Percentiles rank a stretch among this genome's conserved stretches.
These are phyloP conservation scores for Patella depressa DNA, from an alignment of 2,888 invertebrate genomes.

Conservation along the genomic window DNA sequence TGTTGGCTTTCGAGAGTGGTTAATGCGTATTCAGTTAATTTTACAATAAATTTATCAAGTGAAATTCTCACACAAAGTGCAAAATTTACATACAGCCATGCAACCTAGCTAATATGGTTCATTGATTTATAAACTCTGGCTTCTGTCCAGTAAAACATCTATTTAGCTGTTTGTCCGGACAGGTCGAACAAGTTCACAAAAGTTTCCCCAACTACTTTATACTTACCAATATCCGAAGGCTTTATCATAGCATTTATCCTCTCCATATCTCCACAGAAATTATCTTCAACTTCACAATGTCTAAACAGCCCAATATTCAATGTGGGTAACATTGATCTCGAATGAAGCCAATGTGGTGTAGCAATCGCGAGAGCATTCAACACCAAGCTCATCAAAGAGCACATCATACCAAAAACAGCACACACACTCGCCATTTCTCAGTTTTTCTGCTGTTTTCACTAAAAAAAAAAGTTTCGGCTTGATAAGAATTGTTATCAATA, in stretches of 20 bases:
- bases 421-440: slow-evolving; percentile 23
- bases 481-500: too few species aligned
- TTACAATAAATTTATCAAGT: too few species aligned
- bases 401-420: slow-evolving; percentile 25
- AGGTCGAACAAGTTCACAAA: too few species aligned
- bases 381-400: slow-evolving; percentile 14
- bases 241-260: slow-evolving; percentile 30
- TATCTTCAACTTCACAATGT: slow-evolving; percentile 34
- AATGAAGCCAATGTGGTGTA: slow-evolving; percentile 28
- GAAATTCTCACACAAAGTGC: too few species aligned
- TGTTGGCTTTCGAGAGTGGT: too few species aligned
- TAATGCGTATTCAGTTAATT: too few species aligned
- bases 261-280: slow-evolving; percentile 41
- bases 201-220: not conserved
- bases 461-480: too few species aligned
- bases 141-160: not conserved
- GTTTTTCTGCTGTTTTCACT: not conserved
- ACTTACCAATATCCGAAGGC: slow-evolving; percentile 37
- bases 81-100: too few species aligned
- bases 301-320: slow-evolving; percentile 36
- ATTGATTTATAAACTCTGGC: not conserved
- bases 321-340: slow-evolving; percentile 9
- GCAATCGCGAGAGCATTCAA: slow-evolving; percentile 25
- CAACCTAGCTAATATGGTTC: too few species aligned
- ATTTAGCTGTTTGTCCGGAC: not conserved